Percentiles rank a stretch among this genome's conserved stretches.
phyloP scores from a whole-genome alignment of 2,888 invertebrate species.

The Embidobia sp. region DNA sequence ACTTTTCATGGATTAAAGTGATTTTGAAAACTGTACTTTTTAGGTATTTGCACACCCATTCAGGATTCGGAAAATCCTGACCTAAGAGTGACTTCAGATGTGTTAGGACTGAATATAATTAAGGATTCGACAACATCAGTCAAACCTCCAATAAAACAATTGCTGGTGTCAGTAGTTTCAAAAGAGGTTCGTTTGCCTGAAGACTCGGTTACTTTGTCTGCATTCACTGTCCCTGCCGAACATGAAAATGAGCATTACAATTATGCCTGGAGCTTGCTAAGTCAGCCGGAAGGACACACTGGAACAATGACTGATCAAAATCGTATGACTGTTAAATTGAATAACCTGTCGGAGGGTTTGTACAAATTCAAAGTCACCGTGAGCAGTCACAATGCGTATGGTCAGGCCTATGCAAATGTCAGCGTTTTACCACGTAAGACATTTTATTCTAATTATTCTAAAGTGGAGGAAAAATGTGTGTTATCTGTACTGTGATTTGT shows the following conservation, averaged over 20 bases:
- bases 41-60: conserved; percentile 71
- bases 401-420: conserved; percentile 93
- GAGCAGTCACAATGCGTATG: conserved; percentile 87
- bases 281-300: conserved; percentile 90
- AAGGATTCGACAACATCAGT: conserved; percentile 77
- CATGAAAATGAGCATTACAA: conserved; percentile 89
- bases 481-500: too few relatives aligned
- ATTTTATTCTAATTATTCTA: background rate
- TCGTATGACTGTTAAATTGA: conserved; percentile 90
- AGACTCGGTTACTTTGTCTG: conserved; percentile 91
- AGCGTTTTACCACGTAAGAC: conserved; percentile 89
- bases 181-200: conserved; percentile 91
- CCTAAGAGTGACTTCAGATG: conserved; percentile 69
- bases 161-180: conserved; percentile 89
- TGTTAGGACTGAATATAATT: conserved; percentile 47
- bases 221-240: conserved; percentile 90
- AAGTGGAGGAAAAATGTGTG: background rate
- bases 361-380: conserved; percentile 94
- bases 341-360: conserved; percentile 92
- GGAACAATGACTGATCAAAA: conserved; percentile 92
- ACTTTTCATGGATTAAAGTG: too few relatives aligned
- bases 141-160: conserved; percentile 84
- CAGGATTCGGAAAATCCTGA: conserved; percentile 67
- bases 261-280: conserved; percentile 93
- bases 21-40: too few relatives aligned